These are phyloP conservation scores for Amazonetta brasiliensis DNA, from an alignment of 2,797 vertebrate genomes.

Conservation along the genomic window DNA sequence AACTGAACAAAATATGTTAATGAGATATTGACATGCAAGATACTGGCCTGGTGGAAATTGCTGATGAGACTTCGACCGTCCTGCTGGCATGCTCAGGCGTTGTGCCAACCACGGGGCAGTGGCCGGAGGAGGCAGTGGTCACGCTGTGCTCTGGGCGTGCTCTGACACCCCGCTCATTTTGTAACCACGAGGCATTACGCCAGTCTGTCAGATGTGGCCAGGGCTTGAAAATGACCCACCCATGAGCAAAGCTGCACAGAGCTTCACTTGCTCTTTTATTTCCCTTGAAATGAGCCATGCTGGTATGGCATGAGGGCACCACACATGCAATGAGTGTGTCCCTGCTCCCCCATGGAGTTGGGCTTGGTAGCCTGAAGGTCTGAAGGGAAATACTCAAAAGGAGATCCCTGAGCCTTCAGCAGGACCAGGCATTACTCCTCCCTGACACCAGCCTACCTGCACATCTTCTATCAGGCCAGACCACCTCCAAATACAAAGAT, in stretches of 20 bases:
- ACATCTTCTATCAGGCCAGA: not conserved
- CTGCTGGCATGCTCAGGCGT: not conserved
- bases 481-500: not conserved
- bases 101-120: not conserved
- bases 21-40: slow-evolving; percentile 15
- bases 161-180: not conserved
- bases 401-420: not conserved
- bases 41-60: not conserved
- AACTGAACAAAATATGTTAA: slow-evolving; percentile 15
- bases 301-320: not conserved
- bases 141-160: accelerated
- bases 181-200: accelerated
- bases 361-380: not conserved
- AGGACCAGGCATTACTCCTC: not conserved
- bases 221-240: not conserved
- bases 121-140: not conserved
- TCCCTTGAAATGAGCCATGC: accelerated
- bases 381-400: not conserved
- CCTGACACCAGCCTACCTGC: not conserved
- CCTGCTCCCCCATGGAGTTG: not conserved
- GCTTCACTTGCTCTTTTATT: not conserved
- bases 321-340: not conserved
- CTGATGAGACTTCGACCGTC: not conserved
- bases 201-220: not conserved
- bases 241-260: accelerated